phyloP scores from a whole-genome alignment of 2,888 invertebrate genomes.

The Nemurella pictetii region DNA sequence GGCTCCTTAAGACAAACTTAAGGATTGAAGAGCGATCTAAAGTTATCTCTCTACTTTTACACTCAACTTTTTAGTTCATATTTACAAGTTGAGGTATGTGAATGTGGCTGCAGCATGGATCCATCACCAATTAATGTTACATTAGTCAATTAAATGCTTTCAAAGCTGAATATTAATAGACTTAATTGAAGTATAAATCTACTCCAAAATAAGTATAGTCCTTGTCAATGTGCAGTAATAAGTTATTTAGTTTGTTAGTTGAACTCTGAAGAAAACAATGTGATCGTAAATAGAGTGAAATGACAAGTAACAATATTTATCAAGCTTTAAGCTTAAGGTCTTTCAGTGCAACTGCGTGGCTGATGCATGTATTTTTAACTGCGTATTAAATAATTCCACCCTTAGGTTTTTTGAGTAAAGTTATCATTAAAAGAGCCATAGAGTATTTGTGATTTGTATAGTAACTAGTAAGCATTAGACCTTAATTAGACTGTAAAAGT shows the following conservation, averaged over 20 bases:
- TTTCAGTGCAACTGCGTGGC: not conserved
- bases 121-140: slow-evolving; percentile 25
- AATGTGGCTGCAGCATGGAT: too few relatives aligned
- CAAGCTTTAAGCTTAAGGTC: not conserved
- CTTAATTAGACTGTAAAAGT: not conserved
- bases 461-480: not conserved
- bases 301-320: not conserved
- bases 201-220: not conserved
- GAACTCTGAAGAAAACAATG: not conserved
- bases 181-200: not conserved
- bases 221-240: not conserved
- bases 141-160: slow-evolving; percentile 29
- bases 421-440: not conserved
- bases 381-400: not conserved
- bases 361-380: slow-evolving; percentile 1
- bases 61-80: too few relatives aligned
- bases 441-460: not conserved
- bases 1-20: too few relatives aligned
- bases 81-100: too few relatives aligned
- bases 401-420: not conserved
- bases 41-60: too few relatives aligned
- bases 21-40: too few relatives aligned
- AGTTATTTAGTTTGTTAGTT: not conserved
- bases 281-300: not conserved
- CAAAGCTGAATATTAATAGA: slow-evolving; percentile 9